Evolutionary conservation across 2,888 invertebrate genomes (phyloP).

Genomic region (Aelia acuminata): DNA sequence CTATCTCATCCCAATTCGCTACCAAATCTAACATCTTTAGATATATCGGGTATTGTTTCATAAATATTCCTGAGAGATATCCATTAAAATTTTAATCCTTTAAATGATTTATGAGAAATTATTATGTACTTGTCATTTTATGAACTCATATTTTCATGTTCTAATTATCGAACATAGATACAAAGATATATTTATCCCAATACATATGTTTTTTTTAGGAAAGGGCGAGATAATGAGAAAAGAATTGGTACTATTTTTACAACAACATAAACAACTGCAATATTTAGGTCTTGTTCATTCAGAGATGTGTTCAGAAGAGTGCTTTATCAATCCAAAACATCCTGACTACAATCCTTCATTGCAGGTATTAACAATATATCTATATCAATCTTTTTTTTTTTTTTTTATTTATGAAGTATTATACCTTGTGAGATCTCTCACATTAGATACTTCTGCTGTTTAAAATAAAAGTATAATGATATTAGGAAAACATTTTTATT

Average conservation of each 20-base stretch:
- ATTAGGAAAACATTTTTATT: too few relatives aligned
- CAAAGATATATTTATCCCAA: too few relatives aligned
- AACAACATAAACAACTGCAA: constrained; percentile 70
- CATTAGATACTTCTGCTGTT: too few relatives aligned
- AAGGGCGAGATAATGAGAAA: constrained; percentile 72
- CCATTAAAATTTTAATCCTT: neutral
- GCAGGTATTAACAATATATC: constrained; percentile 68
- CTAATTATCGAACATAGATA: too few relatives aligned
- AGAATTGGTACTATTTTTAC: constrained; percentile 71
- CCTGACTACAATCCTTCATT: constrained; percentile 70
- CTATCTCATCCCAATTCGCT: constrained; percentile 71
- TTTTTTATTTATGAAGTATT: too few relatives aligned
- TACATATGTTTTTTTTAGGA: constrained; percentile 69
- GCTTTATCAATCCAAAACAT: constrained; percentile 71
- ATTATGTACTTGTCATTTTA: too few relatives aligned
- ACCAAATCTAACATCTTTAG: constrained; percentile 75
- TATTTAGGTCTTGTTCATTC: constrained; percentile 75
- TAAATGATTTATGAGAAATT: too few relatives aligned
- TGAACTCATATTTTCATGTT: too few relatives aligned
- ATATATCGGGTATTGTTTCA: constrained; percentile 73
- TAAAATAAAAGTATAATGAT: too few relatives aligned
- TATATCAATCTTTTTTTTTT: neutral
- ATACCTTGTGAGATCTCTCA: too few relatives aligned
- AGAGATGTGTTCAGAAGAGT: constrained; percentile 72
- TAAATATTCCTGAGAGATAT: neutral